Percentiles rank a stretch among this genome's conserved stretches.
Conservation (phyloP, 2,888 invertebrate species). For the Andrena dorsata region DNA sequence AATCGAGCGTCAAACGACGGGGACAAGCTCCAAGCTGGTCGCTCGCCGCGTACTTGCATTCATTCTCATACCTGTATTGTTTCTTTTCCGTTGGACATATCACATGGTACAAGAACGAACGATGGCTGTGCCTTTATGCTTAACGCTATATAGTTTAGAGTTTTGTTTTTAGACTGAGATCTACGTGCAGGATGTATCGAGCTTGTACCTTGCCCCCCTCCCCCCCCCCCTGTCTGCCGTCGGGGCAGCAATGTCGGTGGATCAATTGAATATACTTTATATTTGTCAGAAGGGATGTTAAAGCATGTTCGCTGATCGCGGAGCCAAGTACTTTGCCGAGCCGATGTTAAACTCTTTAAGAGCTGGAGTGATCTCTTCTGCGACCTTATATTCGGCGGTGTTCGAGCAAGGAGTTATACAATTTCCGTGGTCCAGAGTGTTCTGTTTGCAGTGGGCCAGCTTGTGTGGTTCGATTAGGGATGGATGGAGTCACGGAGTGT, state of each 20-base stretch:
- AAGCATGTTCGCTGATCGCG: conserved; percentile 53
- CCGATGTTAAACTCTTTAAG: conserved; percentile 46
- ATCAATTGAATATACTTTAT: conserved; percentile 40
- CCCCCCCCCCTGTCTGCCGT: conserved; percentile 15
- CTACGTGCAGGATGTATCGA: conserved; percentile 5
- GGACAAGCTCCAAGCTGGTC: conserved; percentile 36
- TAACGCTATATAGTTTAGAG: conserved; percentile 55
- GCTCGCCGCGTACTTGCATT: conserved; percentile 11
- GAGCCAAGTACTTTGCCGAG: conserved; percentile 3
- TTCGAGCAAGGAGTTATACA: background rate
- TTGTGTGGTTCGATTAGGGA: conserved; percentile 1
- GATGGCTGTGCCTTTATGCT: conserved; percentile 67
- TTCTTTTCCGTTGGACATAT: conserved; percentile 43
- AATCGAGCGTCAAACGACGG: conserved; percentile 9
- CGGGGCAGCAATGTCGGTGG: background rate
- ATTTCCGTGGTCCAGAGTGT: conserved; percentile 5
- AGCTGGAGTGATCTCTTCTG: conserved; percentile 13
- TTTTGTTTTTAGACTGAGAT: conserved; percentile 35
- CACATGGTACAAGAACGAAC: conserved; percentile 46
- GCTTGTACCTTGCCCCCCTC: conserved; percentile 36
- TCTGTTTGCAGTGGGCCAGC: background rate
- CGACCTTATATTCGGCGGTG: background rate
- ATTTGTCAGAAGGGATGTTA: conserved; percentile 42
- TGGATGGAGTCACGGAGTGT: conserved; percentile 1
- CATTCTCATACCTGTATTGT: conserved; percentile 20